Base-by-base conservation (phyloP, 2,888 invertebrate genomes). In the Andrena minutula region DNA sequence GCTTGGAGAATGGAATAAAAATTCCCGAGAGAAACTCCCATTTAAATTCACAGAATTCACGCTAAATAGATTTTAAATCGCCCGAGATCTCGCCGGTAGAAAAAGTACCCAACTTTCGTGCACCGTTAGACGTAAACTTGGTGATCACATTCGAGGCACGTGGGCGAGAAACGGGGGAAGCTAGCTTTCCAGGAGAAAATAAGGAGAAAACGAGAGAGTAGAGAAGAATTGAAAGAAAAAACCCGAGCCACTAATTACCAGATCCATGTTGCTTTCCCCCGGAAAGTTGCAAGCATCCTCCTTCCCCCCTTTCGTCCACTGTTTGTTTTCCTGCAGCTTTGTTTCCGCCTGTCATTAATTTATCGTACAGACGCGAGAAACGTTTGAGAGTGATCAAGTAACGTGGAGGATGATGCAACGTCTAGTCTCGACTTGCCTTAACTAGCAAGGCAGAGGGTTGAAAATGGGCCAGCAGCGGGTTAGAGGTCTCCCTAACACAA, bases 41-140 rank as follows among this genome's bases (percentile, higher is more conserved):
- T 79, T 74, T 58, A 51, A 74, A 79, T 73, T 73, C 66, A 58
- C 49, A 8, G 63, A 68, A 80, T 65, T 64, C 68, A 1, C 74
- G 74, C 79, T 68, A 51, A 81, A 79, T 68, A 74, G 74, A 79
- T 79, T 74, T 32, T 53, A 56, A 64, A 79, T 69, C 80, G 60
- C 23, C 12, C 3, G 20, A 4, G 49, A 49, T 49, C 49, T 10
- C n/a, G 35, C 16, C 7, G 20, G 26, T 5, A 30, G 26, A 66
- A 61, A 70, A 77, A 69, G 53, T 28, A 32, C 26, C n/a, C 26
- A 47, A 47, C 63, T 35, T 26, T 28, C 26, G 41, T 70, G 28
- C 66, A 35, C 28, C 35, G 32, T 58, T 49, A 60, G 70, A 64
- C 23, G 53, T 64, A 65, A 71, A 77, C 56, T 49, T 51, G 70